These are phyloP conservation scores for Eurystomus gularis DNA, from an alignment of 2,113 vertebrate species.

Conservation along the genomic window DNA sequence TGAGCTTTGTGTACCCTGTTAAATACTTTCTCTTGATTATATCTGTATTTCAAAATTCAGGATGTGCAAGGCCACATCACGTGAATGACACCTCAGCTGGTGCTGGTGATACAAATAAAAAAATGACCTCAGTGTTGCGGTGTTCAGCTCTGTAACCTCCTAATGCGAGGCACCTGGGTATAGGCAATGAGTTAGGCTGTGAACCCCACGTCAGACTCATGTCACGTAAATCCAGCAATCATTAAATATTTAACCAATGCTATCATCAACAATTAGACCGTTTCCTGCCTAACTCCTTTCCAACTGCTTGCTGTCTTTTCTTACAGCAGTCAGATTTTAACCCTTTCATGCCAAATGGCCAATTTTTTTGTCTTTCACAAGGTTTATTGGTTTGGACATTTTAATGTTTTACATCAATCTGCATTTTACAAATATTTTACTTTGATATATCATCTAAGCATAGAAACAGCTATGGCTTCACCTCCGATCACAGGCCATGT, in stretches of 20 bases:
- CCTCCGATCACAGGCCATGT: not conserved
- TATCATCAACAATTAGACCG: not conserved
- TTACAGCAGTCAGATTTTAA: not conserved
- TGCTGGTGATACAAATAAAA: not conserved
- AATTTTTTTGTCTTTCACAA: not conserved
- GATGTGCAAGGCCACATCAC: too few species aligned
- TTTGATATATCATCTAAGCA: not conserved
- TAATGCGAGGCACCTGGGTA: not conserved
- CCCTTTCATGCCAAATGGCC: not conserved
- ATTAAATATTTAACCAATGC: not conserved
- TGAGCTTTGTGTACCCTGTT: not conserved
- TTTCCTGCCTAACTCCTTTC: not conserved
- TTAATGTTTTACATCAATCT: not conserved
- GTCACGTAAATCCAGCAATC: not conserved
- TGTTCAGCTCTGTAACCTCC: not conserved
- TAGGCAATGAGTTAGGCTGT: not conserved
- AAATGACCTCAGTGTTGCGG: not conserved
- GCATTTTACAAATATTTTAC: not conserved
- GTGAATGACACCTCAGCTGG: not conserved
- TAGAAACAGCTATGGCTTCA: not conserved
- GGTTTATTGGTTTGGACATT: not conserved
- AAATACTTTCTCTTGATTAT: not conserved
- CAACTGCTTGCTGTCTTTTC: not conserved
- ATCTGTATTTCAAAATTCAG: not conserved
- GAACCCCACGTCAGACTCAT: not conserved